Percentiles rank a stretch among this genome's conserved stretches.
These are phyloP conservation scores for Callospermophilus lateralis DNA, from an alignment of 2,113 vertebrate genomes.

Conservation along the genomic window DNA sequence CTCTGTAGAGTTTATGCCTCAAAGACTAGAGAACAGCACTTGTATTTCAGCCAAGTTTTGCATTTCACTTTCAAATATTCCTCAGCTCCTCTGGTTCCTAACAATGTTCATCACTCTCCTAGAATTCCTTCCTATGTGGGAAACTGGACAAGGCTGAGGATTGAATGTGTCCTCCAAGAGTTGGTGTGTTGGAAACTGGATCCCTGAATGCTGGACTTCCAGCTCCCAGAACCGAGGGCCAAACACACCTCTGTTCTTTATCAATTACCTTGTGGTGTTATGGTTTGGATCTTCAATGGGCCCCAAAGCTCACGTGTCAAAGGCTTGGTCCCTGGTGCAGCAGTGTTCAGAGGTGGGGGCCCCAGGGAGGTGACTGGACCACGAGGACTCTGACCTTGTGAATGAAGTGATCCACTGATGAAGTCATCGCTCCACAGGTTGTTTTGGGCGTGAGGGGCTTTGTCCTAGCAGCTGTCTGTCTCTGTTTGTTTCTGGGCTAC, in stretches of 20 bases:
- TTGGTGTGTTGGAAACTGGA: too few species aligned
- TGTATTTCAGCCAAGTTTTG: slow-evolving; percentile 59
- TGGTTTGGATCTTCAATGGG: neutral
- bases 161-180: neutral
- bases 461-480: too few species aligned
- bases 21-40: slow-evolving; percentile 32
- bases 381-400: neutral
- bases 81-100: slow-evolving; percentile 62
- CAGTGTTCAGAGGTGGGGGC: neutral
- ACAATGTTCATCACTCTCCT: slow-evolving; percentile 68
- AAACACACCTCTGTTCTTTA: neutral
- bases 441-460: neutral
- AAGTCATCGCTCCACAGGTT: too few species aligned
- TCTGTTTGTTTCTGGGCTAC: neutral
- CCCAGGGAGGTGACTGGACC: neutral
- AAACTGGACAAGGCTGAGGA: neutral
- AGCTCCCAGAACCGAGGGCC: neutral
- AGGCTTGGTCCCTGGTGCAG: neutral
- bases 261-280: neutral
- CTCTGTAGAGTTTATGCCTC: slow-evolving; percentile 72
- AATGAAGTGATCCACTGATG: neutral
- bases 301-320: neutral
- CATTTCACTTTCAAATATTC: slow-evolving; percentile 47
- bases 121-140: neutral
- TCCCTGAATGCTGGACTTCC: neutral